Evolutionary conservation across 2,113 vertebrate species (phyloP).

Genomic region (Percopsis transmontana): DNA sequence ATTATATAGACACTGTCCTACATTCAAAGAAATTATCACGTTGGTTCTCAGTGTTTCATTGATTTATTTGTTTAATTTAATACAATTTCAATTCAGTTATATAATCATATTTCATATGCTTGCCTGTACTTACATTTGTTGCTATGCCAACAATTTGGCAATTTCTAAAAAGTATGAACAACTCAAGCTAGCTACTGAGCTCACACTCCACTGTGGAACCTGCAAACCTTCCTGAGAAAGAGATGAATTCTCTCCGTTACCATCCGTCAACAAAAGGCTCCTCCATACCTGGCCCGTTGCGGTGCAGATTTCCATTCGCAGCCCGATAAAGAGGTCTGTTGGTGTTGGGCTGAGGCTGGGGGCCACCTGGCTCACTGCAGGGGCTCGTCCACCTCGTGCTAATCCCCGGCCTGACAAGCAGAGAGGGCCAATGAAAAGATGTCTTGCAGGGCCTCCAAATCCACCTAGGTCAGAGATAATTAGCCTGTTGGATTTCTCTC

Average conservation of each 20-base stretch:
- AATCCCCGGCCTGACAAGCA: conserved; percentile 78
- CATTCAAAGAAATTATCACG: no score
- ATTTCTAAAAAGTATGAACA: no score
- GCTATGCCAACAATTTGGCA: no score
- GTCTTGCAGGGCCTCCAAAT: conserved; percentile 71
- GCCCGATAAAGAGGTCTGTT: conserved; percentile 74
- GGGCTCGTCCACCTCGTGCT: conserved; percentile 73
- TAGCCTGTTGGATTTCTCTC: conserved; percentile 68
- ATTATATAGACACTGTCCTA: no score
- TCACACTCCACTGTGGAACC: conserved; percentile 73
- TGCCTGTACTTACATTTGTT: no score
- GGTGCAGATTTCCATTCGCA: conserved; percentile 79
- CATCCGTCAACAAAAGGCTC: conserved; percentile 82
- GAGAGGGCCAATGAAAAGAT: conserved; percentile 75
- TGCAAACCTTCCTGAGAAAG: conserved; percentile 69
- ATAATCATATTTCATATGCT: no score
- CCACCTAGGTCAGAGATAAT: conserved; percentile 75
- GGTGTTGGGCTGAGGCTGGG: conserved; percentile 55
- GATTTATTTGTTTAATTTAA: no score
- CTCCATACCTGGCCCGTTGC: conserved; percentile 63
- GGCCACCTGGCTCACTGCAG: conserved; percentile 54
- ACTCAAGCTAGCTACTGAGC: conserved; percentile 76
- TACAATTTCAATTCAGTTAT: no score
- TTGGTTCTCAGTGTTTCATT: no score
- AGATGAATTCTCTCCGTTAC: conserved; percentile 57